A percentile compares a stretch with the other conserved stretches of the same genome.
Conservation (phyloP, 2,797 vertebrate species). For the Valencia hispanica region DNA sequence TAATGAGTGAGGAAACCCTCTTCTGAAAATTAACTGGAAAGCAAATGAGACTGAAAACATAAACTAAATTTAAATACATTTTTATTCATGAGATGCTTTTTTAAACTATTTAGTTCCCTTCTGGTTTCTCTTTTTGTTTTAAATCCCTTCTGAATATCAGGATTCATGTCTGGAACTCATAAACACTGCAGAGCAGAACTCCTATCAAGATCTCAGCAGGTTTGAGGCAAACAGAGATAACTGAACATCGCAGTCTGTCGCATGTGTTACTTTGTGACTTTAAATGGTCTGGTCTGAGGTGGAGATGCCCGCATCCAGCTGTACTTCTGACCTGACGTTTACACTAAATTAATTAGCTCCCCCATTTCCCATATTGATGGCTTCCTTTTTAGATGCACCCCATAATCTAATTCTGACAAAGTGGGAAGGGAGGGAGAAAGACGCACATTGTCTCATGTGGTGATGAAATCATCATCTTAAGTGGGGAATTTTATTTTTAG, state of each 20-base stretch:
- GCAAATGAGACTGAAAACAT: slow-evolving; percentile 10
- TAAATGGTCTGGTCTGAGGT: neutral
- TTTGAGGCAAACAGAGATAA: slow-evolving; percentile 19
- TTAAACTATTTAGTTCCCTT: neutral
- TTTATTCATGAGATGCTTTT: neutral
- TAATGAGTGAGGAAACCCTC: slow-evolving; percentile 14
- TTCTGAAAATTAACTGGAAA: slow-evolving; percentile 54
- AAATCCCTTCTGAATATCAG: slow-evolving; percentile 5
- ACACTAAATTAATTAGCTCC: slow-evolving; percentile 25
- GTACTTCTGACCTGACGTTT: slow-evolving; percentile 2
- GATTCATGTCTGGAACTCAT: neutral
- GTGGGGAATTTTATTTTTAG: slow-evolving; percentile 34
- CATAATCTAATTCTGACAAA: slow-evolving; percentile 30
- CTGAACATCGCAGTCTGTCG: neutral
- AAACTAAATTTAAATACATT: neutral
- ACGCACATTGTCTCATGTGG: neutral
- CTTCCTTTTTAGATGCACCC: slow-evolving; percentile 33
- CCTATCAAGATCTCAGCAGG: slow-evolving; percentile 35
- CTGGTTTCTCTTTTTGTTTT: slow-evolving; percentile 1
- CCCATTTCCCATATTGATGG: slow-evolving; percentile 29
- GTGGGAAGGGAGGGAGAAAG: neutral
- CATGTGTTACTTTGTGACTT: neutral
- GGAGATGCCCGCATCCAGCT: neutral
- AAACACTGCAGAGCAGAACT: slow-evolving; percentile 1
- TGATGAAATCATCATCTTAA: slow-evolving; percentile 15